phyloP scores from a whole-genome alignment of 2,113 vertebrate genomes.

The Syngnathus scovelli region DNA sequence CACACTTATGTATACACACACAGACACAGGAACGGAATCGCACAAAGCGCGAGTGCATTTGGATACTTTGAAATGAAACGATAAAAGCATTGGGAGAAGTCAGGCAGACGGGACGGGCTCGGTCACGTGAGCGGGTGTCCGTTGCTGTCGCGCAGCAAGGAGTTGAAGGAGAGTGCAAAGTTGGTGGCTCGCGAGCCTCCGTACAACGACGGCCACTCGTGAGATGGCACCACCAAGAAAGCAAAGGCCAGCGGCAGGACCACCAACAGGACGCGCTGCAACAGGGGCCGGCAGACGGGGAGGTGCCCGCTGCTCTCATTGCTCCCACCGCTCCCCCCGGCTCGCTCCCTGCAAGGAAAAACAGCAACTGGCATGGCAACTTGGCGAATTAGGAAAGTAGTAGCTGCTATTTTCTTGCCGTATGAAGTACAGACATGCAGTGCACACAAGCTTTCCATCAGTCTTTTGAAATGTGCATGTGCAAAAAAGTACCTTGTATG shows the following conservation, averaged over 20 bases:
- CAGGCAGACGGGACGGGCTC: too few species aligned
- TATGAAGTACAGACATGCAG: too few species aligned
- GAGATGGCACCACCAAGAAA: constrained; percentile 76
- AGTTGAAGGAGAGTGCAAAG: constrained; percentile 88
- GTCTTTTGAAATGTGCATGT: too few species aligned
- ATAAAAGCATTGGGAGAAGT: too few species aligned
- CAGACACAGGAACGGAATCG: too few species aligned
- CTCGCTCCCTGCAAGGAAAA: constrained; percentile 11
- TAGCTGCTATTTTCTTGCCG: too few species aligned
- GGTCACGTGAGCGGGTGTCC: constrained; percentile 85
- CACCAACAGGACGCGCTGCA: constrained; percentile 75
- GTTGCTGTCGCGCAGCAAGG: constrained; percentile 90
- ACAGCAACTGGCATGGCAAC: not conserved
- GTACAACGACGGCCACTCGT: constrained; percentile 68
- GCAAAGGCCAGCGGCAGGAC: constrained; percentile 81
- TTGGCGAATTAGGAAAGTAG: too few species aligned
- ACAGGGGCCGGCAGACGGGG: constrained; percentile 65
- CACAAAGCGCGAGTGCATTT: too few species aligned
- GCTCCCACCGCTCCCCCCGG: not conserved
- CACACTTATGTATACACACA: too few species aligned
- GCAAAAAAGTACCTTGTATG: not conserved
- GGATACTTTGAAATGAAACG: too few species aligned
- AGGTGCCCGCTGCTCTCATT: not conserved
- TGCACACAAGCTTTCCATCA: too few species aligned
- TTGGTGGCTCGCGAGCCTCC: constrained; percentile 88